Evolutionary conservation across 2,113 vertebrate genomes (phyloP), one percentile per base, ranked within the genome.

Genomic region (Zosterops hypoxanthus): DNA sequence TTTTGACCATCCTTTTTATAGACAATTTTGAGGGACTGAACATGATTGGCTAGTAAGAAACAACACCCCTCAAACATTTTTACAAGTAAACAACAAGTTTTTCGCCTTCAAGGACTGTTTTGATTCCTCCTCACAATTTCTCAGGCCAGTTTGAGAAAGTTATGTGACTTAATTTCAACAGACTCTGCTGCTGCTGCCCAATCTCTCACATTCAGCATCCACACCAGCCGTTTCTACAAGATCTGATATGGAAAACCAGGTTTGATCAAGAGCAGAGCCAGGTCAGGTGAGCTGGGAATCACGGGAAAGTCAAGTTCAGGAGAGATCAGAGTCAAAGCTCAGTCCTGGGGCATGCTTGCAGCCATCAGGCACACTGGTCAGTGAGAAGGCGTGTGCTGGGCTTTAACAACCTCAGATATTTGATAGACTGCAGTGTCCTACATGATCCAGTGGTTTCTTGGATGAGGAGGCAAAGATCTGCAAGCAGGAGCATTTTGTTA

Each of bases 401-500:
- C 41, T 82, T 88, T 44, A 56, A 25, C 39, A 36, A 5, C 1
- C 10, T 53, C 21, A 26, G 34, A 14, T 42, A 44, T 5, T 24
- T 60, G 36, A 14, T 31, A 61, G n/a, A 17, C 14, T 5, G 1
- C 46, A 34, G 44, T 29, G 26, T 72, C 49, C n/a, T 63, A 14
- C 0, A 0, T 56, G 42, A 46, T 5, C 49, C 72, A 10, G 8
- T 56, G 41, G 14, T 26, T 61, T 53, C n/a, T 47, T 50, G 52
- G 57, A 12, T 76, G 46, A 80, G 68, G 42, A 46, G 15, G 6
- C 25, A 66, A 76, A 88, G 66, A 47, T 8, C 15, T 69, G 10
- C 60, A 77, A 64, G 41, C 25, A 80, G 59, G 29, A 39, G 56
- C 36, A 12, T 20, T 61, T 68, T 66, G 41, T 42, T 29, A 19